Base-by-base conservation (phyloP, 1,140 invertebrate species). In the Rhopalosiphum maidis region DNA sequence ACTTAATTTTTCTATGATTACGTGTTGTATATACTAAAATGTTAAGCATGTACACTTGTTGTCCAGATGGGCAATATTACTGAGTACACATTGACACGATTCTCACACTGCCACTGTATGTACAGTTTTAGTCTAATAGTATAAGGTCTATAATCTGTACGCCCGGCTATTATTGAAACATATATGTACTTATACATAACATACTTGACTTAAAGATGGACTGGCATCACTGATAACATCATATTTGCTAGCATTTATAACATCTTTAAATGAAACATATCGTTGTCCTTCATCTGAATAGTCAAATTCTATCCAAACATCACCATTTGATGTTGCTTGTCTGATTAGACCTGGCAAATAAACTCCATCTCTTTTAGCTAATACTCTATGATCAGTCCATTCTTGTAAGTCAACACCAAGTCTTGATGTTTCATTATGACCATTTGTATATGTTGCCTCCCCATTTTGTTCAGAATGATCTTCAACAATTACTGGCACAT, bases 141-240 rank as follows among this genome's bases (percentile, higher is more conserved):
- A 68, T 30, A 68, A 68, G 60, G 9, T n/a, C 30, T 68, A n/a
- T 68, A 30, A 11, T 68, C 25, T 15, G 3, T n/a, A 68, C 11
- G 1, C n/a, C 15, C 30, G 6, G 15, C n/a, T 77, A 77, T 18
- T n/a, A 77, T 68, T 68, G 4, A 68, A 30, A 60, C n/a, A 90
- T 6, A 90, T 87, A 87, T 37, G 22, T 23, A 83, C 2, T 83
- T 23, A 25, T 55, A 22, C 43, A 11, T 90, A 83, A 82, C 77
- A 77, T 94, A 98, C 96, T 95, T 98, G 97, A 88, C 96, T 97
- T 93, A 97, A 96, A 94, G 97, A 97, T 55, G 99, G 99, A 95
- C 98, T 98, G 94, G 98, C 98, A 95, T 99, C 98, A 95, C 98
- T 97, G 94, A 99, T 98, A 94, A 99, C 97, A 95, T 99, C 98